Conservation (phyloP, 2,797 vertebrate genomes). For the Rhinophrynus dorsalis region DNA sequence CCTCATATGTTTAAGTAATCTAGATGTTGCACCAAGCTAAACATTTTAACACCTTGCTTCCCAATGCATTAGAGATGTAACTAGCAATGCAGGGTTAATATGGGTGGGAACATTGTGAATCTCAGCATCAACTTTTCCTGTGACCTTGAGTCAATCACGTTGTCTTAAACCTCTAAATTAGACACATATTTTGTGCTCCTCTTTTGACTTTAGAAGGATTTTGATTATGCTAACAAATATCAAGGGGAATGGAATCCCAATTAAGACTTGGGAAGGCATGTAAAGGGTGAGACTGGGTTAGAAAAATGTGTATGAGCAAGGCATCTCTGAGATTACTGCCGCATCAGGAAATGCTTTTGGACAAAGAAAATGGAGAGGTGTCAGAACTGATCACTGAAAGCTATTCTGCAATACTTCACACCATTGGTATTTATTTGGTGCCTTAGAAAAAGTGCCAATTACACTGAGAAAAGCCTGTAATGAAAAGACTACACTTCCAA, state of each 20-base stretch:
- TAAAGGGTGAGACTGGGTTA: neutral
- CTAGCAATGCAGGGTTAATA: too few species aligned
- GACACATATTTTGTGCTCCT: too few species aligned
- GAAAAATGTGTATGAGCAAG: neutral
- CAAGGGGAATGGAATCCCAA: neutral
- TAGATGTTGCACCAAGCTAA: too few species aligned
- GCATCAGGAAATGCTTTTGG: neutral
- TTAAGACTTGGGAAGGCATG: neutral
- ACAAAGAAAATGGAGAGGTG: neutral
- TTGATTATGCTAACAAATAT: conserved; percentile 2
- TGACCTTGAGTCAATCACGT: too few species aligned
- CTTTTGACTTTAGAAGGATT: neutral
- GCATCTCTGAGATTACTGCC: neutral
- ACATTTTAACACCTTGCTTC: too few species aligned
- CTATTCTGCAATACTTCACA: conserved; percentile 17
- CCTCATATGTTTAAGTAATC: too few species aligned
- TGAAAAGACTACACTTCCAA: conserved; percentile 18
- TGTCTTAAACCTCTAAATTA: too few species aligned
- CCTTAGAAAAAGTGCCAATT: conserved; percentile 13
- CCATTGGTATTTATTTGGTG: neutral
- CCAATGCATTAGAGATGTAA: too few species aligned
- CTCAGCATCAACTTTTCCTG: too few species aligned
- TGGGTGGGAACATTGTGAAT: too few species aligned
- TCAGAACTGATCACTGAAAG: neutral
- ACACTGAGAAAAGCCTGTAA: conserved; percentile 4